These are phyloP conservation scores for Neelides sp. DNA, from an alignment of 1,140 invertebrate species.

Conservation along the genomic window DNA sequence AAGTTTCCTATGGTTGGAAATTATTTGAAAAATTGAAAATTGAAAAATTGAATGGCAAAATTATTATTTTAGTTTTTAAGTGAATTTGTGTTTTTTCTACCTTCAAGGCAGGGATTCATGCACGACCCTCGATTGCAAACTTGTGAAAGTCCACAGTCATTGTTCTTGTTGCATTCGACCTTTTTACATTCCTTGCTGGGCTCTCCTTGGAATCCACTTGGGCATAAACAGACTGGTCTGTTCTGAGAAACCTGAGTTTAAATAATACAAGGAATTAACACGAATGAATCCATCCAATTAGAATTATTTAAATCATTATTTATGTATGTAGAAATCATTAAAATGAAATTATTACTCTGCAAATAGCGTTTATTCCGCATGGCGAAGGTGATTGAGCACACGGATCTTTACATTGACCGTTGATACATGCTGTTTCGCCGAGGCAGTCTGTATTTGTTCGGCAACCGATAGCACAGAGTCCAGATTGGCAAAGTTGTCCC, in stretches of 20 bases:
- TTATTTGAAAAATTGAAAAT: no score
- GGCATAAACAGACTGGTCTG: conserved; percentile 67
- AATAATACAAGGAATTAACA: conserved; percentile 35
- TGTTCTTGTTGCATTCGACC: conserved; percentile 59
- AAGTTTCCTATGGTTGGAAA: no score
- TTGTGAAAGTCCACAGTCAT: conserved; percentile 65
- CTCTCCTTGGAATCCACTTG: conserved; percentile 54
- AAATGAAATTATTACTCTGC: conserved; percentile 33
- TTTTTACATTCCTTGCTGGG: conserved; percentile 57
- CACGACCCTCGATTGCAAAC: conserved; percentile 52
- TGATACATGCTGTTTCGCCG: conserved; percentile 57
- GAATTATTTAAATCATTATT: conserved; percentile 7
- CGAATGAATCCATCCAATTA: neutral
- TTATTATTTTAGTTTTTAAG: no score
- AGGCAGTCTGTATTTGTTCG: conserved; percentile 64
- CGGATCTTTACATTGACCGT: conserved; percentile 61
- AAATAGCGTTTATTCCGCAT: conserved; percentile 62
- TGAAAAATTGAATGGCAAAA: no score
- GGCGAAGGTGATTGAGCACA: conserved; percentile 46
- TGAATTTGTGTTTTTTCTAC: conserved; percentile 56
- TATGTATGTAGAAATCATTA: conserved; percentile 29
- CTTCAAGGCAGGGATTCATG: conserved; percentile 68
- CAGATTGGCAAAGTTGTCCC: conserved; percentile 50
- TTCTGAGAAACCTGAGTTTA: conserved; percentile 61
- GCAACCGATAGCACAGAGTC: conserved; percentile 58